Base-by-base conservation (phyloP, 2,888 invertebrate species). In the Creontiades dilutus region DNA sequence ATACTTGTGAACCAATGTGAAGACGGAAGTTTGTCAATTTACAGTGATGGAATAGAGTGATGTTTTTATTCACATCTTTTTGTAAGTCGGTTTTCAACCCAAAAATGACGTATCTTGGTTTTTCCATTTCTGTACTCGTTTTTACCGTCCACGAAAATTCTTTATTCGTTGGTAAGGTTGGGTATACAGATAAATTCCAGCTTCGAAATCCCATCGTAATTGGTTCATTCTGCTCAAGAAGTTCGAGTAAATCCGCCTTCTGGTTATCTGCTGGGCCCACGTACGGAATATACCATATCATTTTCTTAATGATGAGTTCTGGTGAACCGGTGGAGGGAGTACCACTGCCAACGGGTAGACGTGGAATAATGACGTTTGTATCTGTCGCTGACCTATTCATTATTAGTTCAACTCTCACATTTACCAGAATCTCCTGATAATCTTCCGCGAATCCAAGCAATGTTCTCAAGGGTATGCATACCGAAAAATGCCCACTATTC, bases 121-220 rank as follows among this genome's bases (percentile, higher is more conserved):
- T 93, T 91, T 93, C 93, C 68, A 93, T 90, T 89, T 92, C 92
- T n/a, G 91, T 91, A 14, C 92, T 91, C 28, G 93, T 93, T 90
- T 92, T 91, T 19, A 91, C 68, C 55, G 92, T 90, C 93, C 93
- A 93, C 19, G 92, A 91, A 90, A 93, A 92, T 91, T 93, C 92
- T 81, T 90, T 91, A 19, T 92, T 92, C 88, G 89, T 91, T 11
- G 92, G 93, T 90, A 93, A 90, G 81, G 92, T 16, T 0, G 93
- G 93, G 91, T 93, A 93, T 91, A 93, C 93, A 91, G 93, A 93
- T 27, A 93, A 81, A 85, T 93, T 93, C 93, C 93, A 93, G 46
- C 92, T 93, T 16, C 52, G 3, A 90, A 93, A 93, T 75, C 86
- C 90, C 85, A 92, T 90, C 7, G 87, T 23, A 28, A 92, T 91